Conservation (phyloP, 2,888 invertebrate species). For the Eurytoma californica region DNA sequence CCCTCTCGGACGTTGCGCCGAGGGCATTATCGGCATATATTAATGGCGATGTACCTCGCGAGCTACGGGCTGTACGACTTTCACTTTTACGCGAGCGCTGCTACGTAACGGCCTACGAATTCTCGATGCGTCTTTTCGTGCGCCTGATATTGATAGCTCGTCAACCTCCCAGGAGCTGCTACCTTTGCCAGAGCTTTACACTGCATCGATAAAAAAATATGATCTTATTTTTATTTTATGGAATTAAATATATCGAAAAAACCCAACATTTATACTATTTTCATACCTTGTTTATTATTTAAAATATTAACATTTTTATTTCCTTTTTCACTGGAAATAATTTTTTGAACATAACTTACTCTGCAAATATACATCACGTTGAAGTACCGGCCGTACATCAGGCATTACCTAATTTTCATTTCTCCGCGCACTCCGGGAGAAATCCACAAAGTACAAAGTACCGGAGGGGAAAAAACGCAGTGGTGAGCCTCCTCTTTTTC, state of each 20-base stretch:
- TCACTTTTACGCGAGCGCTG: constrained; percentile 17
- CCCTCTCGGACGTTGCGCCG: not conserved
- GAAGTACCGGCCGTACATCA: not conserved
- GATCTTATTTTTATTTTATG: no score
- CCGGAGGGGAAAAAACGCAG: not conserved
- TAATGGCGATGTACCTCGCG: not conserved
- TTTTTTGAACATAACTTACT: no score
- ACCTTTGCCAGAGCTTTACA: no score
- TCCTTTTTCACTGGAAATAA: no score
- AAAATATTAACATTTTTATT: no score
- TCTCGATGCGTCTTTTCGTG: not conserved
- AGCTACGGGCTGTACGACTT: constrained; percentile 10
- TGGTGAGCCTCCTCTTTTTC: not conserved
- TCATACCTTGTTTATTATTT: no score
- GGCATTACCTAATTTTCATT: constrained; percentile 5
- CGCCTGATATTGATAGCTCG: not conserved
- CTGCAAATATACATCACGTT: no score
- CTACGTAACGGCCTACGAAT: not conserved
- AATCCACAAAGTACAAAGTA: not conserved
- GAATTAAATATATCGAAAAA: no score
- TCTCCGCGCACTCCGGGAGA: not conserved
- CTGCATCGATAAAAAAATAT: no score
- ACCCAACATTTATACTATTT: no score
- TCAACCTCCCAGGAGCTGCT: not conserved
- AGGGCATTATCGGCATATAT: constrained; percentile 36